Evolutionary conservation across 2,797 vertebrate species (phyloP).

Genomic region (Spondyliosoma cantharus): DNA sequence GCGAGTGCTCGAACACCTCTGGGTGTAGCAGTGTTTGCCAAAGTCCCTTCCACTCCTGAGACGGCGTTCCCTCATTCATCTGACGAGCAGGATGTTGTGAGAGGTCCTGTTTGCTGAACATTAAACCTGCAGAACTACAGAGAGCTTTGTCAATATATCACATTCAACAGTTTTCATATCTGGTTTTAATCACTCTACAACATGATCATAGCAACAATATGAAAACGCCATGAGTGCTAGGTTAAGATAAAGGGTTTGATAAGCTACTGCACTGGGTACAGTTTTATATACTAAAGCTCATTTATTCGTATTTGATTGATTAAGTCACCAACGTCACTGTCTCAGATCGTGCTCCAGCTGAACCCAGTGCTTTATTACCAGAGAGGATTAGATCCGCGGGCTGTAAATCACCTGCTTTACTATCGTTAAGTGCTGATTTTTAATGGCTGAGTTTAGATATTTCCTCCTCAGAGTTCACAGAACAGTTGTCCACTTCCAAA

Average conservation of each 20-base stretch:
- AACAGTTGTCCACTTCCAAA: constrained; percentile 33
- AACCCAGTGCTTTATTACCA: constrained; percentile 51
- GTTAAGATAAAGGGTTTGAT: constrained; percentile 29
- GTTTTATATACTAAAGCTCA: constrained; percentile 1
- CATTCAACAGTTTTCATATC: constrained; percentile 25
- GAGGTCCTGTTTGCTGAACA: constrained; percentile 77
- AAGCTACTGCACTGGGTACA: neutral
- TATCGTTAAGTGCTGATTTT: constrained; percentile 25
- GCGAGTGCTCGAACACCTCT: constrained; percentile 48
- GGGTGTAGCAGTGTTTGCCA: constrained; percentile 80
- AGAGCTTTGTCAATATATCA: constrained; percentile 66
- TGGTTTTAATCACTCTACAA: constrained; percentile 5
- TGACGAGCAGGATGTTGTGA: constrained; percentile 73
- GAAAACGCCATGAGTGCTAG: neutral
- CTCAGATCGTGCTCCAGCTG: constrained; percentile 31
- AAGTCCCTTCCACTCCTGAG: constrained; percentile 61
- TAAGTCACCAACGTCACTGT: neutral
- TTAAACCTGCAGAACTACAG: constrained; percentile 33
- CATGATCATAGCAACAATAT: neutral
- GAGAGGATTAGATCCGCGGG: constrained; percentile 45
- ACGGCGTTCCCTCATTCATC: constrained; percentile 55
- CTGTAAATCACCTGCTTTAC: constrained; percentile 61
- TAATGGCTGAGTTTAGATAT: constrained; percentile 46
- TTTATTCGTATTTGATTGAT: constrained; percentile 26
- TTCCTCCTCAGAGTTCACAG: constrained; percentile 45